A percentile compares a stretch with the other conserved stretches of the same genome.
These are phyloP conservation scores for Nyctibius bracteatus DNA, from an alignment of 2,113 vertebrate species.

Conservation along the genomic window DNA sequence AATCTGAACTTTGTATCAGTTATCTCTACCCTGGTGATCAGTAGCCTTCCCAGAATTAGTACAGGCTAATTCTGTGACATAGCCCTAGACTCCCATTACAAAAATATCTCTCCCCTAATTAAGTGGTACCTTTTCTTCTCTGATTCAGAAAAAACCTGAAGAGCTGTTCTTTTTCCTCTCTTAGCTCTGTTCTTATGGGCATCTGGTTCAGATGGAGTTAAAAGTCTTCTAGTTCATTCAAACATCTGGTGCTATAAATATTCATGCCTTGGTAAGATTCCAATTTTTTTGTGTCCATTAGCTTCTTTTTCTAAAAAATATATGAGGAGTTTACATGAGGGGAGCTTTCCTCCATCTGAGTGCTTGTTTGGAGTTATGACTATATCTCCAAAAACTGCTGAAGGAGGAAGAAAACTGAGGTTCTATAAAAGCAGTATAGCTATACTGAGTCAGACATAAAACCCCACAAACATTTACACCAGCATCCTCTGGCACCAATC, in stretches of 20 bases:
- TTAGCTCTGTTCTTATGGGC: background rate
- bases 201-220: slow-evolving; percentile 1
- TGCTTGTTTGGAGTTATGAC: background rate
- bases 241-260: slow-evolving; percentile 22
- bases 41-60: background rate
- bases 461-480: background rate
- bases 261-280: background rate
- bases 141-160: background rate
- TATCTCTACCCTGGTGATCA: background rate
- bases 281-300: background rate
- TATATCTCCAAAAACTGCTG: background rate
- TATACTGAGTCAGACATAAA: background rate
- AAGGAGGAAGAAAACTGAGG: background rate
- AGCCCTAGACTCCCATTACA: background rate
- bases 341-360: background rate
- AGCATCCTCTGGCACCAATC: background rate
- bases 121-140: background rate
- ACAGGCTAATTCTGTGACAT: background rate
- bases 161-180: background rate
- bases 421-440: background rate
- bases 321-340: background rate
- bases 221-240: background rate
- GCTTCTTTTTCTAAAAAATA: background rate
- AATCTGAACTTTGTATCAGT: background rate
- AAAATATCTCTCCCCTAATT: background rate